Conservation (phyloP, 2,888 invertebrate genomes). For the Epinotia ramella region DNA sequence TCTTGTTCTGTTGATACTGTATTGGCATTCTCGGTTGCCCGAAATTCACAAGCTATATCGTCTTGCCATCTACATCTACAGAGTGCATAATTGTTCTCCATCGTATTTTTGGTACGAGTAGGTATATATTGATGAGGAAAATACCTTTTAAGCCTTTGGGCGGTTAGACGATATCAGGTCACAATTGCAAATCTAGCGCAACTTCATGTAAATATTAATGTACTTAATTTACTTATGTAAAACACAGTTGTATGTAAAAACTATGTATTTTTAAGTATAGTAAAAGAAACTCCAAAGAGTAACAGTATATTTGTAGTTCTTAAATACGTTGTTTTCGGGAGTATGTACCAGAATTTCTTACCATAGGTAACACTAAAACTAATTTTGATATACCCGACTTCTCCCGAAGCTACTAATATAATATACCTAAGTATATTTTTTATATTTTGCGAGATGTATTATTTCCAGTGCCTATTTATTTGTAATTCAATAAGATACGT, state of each 20-base stretch:
- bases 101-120: no score
- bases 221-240: conserved; percentile 1
- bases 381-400: background rate
- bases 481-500: conserved; percentile 41
- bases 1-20: no score
- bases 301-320: conserved; percentile 34
- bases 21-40: no score
- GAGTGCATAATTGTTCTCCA: no score
- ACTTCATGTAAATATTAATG: conserved; percentile 14
- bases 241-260: conserved; percentile 14
- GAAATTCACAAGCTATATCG: no score
- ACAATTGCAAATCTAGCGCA: no score
- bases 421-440: conserved; percentile 45
- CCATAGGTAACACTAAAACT: background rate
- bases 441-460: conserved; percentile 49
- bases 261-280: conserved; percentile 19
- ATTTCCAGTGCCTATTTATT: conserved; percentile 50
- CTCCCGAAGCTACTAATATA: background rate
- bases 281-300: conserved; percentile 38
- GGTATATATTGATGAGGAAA: no score
- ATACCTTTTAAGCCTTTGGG: no score
- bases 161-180: no score
- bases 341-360: background rate
- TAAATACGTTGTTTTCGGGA: conserved; percentile 8
- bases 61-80: no score